Conservation (phyloP, 92 coral and sea anemone species). For the Plumapathes pennacea region DNA sequence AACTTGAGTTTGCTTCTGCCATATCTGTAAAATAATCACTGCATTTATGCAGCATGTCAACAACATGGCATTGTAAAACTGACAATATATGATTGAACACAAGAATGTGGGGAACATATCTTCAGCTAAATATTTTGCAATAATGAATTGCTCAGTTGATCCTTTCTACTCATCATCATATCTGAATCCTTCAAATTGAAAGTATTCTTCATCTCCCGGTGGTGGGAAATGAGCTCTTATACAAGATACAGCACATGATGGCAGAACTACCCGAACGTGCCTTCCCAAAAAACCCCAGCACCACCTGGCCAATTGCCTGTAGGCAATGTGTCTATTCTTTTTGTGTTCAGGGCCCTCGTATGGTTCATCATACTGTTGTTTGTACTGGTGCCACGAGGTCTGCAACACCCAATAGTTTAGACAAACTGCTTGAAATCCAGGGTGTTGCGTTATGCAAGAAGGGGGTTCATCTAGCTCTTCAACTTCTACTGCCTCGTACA, state of each 20-base stretch:
- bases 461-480: conserved; percentile 8
- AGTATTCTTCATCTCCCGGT: conserved; percentile 57
- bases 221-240: conserved; percentile 63
- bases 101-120: too few relatives aligned
- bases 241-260: conserved; percentile 62
- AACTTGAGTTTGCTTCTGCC: too few relatives aligned
- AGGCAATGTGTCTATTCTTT: conserved; percentile 24
- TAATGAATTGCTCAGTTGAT: too few relatives aligned
- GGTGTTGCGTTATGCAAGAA: conserved; percentile 38
- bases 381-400: conserved; percentile 37
- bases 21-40: too few relatives aligned
- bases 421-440: conserved; percentile 43
- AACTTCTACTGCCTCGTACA: conserved; percentile 4
- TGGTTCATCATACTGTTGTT: conserved; percentile 33
- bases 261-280: conserved; percentile 56
- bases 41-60: too few relatives aligned
- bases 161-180: conserved; percentile 48
- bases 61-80: too few relatives aligned
- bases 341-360: conserved; percentile 41
- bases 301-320: conserved; percentile 57
- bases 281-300: conserved; percentile 62
- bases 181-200: conserved; percentile 45
- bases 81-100: too few relatives aligned
- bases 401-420: conserved; percentile 31
- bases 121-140: too few relatives aligned